Conservation (phyloP, 1,140 invertebrate species). For the Pseudomyrmex concolor region DNA sequence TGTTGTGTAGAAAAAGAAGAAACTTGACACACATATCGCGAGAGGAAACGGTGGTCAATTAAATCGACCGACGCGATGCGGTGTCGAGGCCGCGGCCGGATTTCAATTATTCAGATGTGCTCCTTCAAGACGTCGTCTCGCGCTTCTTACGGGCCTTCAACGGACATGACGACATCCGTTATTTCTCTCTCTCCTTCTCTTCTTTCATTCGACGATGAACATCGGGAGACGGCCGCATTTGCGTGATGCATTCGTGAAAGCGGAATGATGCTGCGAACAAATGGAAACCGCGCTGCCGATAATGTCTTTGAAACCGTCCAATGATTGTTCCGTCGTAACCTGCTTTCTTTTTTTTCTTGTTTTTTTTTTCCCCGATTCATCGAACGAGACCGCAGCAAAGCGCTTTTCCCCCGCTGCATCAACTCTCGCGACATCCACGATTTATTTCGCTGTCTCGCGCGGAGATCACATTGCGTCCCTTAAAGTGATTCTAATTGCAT, state of each 20-base stretch:
- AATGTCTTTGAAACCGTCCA: constrained; percentile 1
- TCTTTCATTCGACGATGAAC: neutral
- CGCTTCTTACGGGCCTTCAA: constrained; percentile 1
- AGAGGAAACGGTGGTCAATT: constrained; percentile 19
- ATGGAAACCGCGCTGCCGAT: constrained; percentile 6
- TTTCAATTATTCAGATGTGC: constrained; percentile 48
- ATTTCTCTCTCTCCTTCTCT: neutral
- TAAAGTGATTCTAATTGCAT: neutral
- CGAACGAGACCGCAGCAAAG: neutral
- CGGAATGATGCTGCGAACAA: neutral
- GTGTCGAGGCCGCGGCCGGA: neutral
- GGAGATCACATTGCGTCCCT: neutral
- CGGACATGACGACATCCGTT: neutral
- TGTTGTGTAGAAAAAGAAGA: neutral
- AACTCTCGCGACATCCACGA: neutral
- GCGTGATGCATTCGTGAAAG: constrained; percentile 3
- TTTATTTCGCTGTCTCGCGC: constrained; percentile 3
- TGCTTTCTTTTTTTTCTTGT: neutral
- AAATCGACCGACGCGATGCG: constrained; percentile 27
- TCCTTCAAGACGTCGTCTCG: constrained; percentile 5
- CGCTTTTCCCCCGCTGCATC: neutral
- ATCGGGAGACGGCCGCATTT: neutral
- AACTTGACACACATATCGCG: constrained; percentile 1
- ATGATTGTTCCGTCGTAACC: constrained; percentile 7
- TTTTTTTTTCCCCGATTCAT: neutral